Evolutionary conservation across 2,888 invertebrate genomes (phyloP), one percentile per base, ranked within the genome.

Genomic region (Neocrepidodera transversa): DNA sequence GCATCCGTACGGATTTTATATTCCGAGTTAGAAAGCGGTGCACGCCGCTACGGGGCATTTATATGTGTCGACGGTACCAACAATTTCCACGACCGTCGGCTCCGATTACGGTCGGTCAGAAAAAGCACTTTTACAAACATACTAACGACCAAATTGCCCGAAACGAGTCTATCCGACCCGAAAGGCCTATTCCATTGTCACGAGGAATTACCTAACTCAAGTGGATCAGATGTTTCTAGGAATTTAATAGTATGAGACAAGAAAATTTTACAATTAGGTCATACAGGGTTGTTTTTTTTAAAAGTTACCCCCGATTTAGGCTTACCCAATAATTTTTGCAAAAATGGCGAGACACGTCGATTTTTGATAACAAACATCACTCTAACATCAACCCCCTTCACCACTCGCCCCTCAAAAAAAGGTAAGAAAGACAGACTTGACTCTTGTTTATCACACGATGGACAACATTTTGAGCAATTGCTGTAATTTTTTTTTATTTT

Each of bases 61-160:
- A 18, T 54, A 54, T 36, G 54, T 35, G 45, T 16, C 23, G 20
- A 23, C 11, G 54, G 45, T 45, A 35, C 23, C 20, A 26, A 43
- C 43, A 53, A 53, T 35, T 43, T 23, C 53, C 13, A 26, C 20
- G 52, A 18, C 30, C 52, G 20, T 7, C 49, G 36, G 23, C 36
- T 28, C 42, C 53, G 43, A 43, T 53, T 53, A 53, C 17, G 45
- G 53, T 53, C 32, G 36, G 16, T 32, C 40, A 53, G 53, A 53
- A 53, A 53, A 53, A 53, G 32, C 32, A 43, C 53, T 30, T 30
- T 53, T 53, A 32, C 53, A 43, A 38, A 49, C 49, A 49, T 14
- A 36, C 49, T 32, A 42, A 43, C 42, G 42, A 30, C 32, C 6
- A 35, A 48, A 48, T 48, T 48, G 48, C 17, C 42, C 53, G 43